Evolutionary conservation across 2,797 vertebrate species (phyloP), one percentile per base, ranked within the genome.

Genomic region (Ceyx erithaca): DNA sequence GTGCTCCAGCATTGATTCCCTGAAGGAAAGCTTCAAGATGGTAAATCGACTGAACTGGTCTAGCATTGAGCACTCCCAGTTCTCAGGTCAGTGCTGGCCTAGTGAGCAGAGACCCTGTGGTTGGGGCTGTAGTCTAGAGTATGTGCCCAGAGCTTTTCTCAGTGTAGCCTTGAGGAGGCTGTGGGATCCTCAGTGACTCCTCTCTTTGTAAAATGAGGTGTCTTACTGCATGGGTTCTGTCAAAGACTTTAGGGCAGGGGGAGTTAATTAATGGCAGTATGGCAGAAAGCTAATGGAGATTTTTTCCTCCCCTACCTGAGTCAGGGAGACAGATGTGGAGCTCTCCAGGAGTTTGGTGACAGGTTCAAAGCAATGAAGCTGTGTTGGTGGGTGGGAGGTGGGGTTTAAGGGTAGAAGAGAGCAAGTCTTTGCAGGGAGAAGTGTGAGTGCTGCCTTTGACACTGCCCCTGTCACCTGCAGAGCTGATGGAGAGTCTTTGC

Each of bases 21-120:
- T 99, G 95, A 99, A 99, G 97, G 98, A 99, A 97, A 99, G 99
- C 95, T 99, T 99, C 97, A 99, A 98, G 96, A 99, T 99, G 89
- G 99, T 99, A 94, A 99, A 98, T 96, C 98, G 96, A 90, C 98
- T 99, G 92, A 99, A 99, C 97, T 99, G 99, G 99, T 98, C 99
- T 69, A 99, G 98, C 97, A 99, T 99, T 73, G 99, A 99, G 94
- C 98, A 99, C 96, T 98, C 98, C 52, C 97, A 98, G 80, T 98
- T 99, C 96, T 99, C 99, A 98, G 99, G 99, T 99, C 71, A 96
- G 98, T 97, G 48, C 43, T 83, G 69, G 62, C 43, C 62, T 61
- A 41, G 61, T 66, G 70, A n/a, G 30, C 20, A 58, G 28, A 80
- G 54, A 71, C 45, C 59, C 52, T 43, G 2, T 83, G 75, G 30